These are phyloP conservation scores for Lithodes maja DNA, from an alignment of 2,888 invertebrate genomes.

Conservation along the genomic window DNA sequence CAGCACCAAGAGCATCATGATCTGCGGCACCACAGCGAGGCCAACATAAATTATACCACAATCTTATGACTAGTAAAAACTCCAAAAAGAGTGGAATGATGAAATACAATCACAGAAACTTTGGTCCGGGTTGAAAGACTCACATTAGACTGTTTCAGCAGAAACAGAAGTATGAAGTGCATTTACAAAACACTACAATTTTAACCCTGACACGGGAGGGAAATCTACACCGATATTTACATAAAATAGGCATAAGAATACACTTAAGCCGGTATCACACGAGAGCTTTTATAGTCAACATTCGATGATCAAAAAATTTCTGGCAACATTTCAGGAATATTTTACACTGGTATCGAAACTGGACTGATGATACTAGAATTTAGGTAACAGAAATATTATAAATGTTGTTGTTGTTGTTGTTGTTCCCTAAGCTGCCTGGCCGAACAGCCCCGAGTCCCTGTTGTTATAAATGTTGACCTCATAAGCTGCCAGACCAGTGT, in stretches of 20 bases:
- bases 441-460: too few species aligned
- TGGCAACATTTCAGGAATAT: too few species aligned
- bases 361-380: too few species aligned
- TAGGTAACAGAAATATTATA: too few species aligned
- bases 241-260: slow-evolving; percentile 5
- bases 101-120: slow-evolving; percentile 6
- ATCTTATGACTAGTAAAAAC: background rate
- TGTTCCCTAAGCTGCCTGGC: too few species aligned
- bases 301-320: too few species aligned
- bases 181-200: slow-evolving; percentile 33
- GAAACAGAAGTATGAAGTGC: slow-evolving; percentile 40
- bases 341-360: too few species aligned
- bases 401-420: too few species aligned
- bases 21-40: background rate
- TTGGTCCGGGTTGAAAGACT: slow-evolving; percentile 40
- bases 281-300: too few species aligned
- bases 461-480: too few species aligned
- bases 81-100: slow-evolving; percentile 6
- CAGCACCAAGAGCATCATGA: background rate
- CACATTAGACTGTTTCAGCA: slow-evolving; percentile 26
- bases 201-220: slow-evolving; percentile 21
- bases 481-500: too few species aligned
- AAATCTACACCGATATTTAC: slow-evolving; percentile 24
- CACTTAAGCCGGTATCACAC: background rate
- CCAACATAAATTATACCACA: background rate